Evolutionary conservation across 2,888 invertebrate species (phyloP).

Genomic region (Eretmocerus hayati): DNA sequence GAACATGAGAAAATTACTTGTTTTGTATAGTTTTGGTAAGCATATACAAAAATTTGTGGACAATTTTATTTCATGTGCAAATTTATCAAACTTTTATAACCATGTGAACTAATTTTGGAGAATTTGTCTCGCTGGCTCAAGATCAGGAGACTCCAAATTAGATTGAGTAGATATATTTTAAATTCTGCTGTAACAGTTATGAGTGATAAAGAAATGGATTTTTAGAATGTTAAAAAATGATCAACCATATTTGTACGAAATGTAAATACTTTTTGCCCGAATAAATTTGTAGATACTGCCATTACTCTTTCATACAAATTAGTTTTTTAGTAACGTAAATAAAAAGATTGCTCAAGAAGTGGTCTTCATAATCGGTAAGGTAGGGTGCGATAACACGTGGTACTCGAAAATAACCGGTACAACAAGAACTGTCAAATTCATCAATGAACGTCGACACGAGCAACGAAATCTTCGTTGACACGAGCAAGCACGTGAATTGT

Average conservation of each 20-base stretch:
- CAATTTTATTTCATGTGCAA: constrained; percentile 6
- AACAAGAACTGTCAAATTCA: too few species aligned
- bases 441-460: too few species aligned
- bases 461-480: too few species aligned
- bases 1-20: constrained; percentile 13
- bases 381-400: too few species aligned
- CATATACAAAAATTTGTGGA: constrained; percentile 9
- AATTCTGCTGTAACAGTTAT: neutral
- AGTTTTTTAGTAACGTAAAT: too few species aligned
- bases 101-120: constrained; percentile 5
- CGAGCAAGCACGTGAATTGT: too few species aligned
- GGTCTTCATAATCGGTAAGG: too few species aligned
- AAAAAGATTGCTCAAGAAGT: too few species aligned
- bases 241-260: constrained; percentile 17
- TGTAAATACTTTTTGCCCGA: constrained; percentile 19
- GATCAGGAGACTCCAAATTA: too few species aligned
- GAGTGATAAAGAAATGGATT: constrained; percentile 7
- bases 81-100: neutral
- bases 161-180: constrained; percentile 15
- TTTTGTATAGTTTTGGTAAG: constrained; percentile 17
- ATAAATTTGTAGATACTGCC: constrained; percentile 23
- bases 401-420: too few species aligned
- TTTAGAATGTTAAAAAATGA: neutral
- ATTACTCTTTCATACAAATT: too few species aligned
- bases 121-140: constrained; percentile 9